These are phyloP conservation scores for Scyliorhinus canicula DNA, from an alignment of 2,797 vertebrate species.

Conservation along the genomic window DNA sequence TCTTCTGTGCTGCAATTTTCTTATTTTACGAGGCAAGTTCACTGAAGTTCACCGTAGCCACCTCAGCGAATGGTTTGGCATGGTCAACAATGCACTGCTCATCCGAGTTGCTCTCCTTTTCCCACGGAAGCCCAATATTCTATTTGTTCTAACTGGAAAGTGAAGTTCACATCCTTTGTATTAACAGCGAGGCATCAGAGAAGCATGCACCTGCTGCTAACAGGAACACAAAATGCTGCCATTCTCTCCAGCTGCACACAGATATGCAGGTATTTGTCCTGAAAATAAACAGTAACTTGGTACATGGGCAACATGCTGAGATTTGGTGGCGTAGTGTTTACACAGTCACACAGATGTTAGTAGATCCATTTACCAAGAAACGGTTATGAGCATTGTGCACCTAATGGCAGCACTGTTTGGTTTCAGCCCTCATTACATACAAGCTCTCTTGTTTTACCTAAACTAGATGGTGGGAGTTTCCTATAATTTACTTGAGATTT, in stretches of 20 bases:
- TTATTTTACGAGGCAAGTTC: neutral
- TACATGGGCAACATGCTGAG: neutral
- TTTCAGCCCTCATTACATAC: neutral
- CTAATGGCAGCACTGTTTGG: neutral
- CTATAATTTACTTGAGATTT: neutral
- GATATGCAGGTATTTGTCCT: neutral
- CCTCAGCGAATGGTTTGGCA: neutral
- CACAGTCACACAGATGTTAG: constrained; percentile 51
- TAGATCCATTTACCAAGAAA: constrained; percentile 50
- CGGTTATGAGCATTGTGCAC: constrained; percentile 40
- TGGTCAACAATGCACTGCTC: neutral
- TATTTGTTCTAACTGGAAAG: neutral
- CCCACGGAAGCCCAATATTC: neutral
- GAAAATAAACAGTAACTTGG: neutral
- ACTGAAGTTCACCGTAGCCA: neutral
- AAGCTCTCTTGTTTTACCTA: neutral
- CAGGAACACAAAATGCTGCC: neutral
- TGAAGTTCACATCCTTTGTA: neutral
- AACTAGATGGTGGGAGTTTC: neutral
- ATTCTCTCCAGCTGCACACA: neutral
- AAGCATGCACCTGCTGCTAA: too few species aligned
- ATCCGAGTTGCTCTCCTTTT: neutral
- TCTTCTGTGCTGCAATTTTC: neutral
- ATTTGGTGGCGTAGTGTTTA: constrained; percentile 41
- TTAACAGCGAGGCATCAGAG: neutral